Percentiles rank a stretch among this genome's conserved stretches.
phyloP scores from a whole-genome alignment of 2,113 vertebrate species.

The Spea bombifrons region DNA sequence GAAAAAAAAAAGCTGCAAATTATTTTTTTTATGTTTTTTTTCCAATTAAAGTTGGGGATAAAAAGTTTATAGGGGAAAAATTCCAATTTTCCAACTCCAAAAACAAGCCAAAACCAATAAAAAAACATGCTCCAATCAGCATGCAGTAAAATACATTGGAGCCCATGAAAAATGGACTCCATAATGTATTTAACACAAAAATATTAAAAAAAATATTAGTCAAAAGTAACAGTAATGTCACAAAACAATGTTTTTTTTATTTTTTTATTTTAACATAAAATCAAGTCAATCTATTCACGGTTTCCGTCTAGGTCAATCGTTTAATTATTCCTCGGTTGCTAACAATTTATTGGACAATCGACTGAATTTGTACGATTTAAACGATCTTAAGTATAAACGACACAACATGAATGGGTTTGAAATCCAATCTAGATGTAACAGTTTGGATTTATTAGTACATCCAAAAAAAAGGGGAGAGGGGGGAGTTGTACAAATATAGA shows the following conservation, averaged over 20 bases:
- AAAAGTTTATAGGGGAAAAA: too few species aligned
- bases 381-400: conserved; percentile 33
- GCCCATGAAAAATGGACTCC: too few species aligned
- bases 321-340: conserved; percentile 36
- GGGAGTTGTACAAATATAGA: conserved; percentile 29
- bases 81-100: too few species aligned
- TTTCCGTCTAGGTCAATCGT: conserved; percentile 1
- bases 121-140: too few species aligned
- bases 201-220: neutral
- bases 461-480: conserved; percentile 23
- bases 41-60: too few species aligned
- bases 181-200: too few species aligned
- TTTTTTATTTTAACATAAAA: neutral
- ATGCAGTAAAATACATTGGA: too few species aligned
- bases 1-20: too few species aligned
- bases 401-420: conserved; percentile 31
- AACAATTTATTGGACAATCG: conserved; percentile 40
- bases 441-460: conserved; percentile 40
- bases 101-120: too few species aligned
- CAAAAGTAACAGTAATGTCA: conserved; percentile 29
- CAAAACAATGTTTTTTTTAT: conserved; percentile 1
- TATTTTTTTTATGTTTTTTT: too few species aligned
- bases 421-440: conserved; percentile 33
- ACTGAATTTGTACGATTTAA: conserved; percentile 39
- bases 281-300: neutral